These are phyloP conservation scores for Meloidogyne floridensis DNA, from an alignment of 1,140 invertebrate genomes.

Conservation along the genomic window DNA sequence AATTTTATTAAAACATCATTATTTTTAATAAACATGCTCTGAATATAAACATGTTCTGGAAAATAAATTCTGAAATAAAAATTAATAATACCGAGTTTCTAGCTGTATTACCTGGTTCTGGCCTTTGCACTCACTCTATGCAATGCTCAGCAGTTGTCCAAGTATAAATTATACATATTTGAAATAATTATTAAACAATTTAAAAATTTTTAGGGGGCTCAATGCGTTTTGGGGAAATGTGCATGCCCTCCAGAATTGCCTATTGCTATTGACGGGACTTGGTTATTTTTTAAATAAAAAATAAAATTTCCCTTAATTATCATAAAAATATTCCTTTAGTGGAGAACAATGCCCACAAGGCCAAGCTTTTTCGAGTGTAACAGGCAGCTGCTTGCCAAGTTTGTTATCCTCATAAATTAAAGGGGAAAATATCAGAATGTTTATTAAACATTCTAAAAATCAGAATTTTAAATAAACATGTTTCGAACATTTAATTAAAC, in stretches of 20 bases:
- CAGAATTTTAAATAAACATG: not conserved
- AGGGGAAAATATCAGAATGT: too few relatives aligned
- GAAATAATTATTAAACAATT: not conserved
- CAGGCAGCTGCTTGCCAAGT: constrained; percentile 62
- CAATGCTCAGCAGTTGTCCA: constrained; percentile 62
- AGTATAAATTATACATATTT: not conserved
- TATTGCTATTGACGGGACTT: constrained; percentile 61
- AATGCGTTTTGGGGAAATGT: constrained; percentile 57
- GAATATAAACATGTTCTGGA: not conserved
- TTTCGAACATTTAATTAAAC: not conserved
- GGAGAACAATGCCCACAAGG: constrained; percentile 54
- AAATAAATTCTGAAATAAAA: too few relatives aligned
- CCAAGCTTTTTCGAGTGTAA: constrained; percentile 55
- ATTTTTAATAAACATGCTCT: too few relatives aligned
- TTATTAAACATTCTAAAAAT: not conserved
- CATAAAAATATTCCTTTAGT: not conserved
- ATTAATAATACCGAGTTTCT: constrained; percentile 24
- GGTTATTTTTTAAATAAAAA: constrained; percentile 16
- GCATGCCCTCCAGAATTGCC: constrained; percentile 55
- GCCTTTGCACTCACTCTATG: constrained; percentile 57
- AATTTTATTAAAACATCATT: not conserved
- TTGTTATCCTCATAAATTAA: not conserved
- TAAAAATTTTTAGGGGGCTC: constrained; percentile 40
- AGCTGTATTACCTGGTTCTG: constrained; percentile 60
- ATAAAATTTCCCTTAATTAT: not conserved